These are phyloP conservation scores for Tanypteryx hageni DNA, from an alignment of 2,888 invertebrate species.

Conservation along the genomic window DNA sequence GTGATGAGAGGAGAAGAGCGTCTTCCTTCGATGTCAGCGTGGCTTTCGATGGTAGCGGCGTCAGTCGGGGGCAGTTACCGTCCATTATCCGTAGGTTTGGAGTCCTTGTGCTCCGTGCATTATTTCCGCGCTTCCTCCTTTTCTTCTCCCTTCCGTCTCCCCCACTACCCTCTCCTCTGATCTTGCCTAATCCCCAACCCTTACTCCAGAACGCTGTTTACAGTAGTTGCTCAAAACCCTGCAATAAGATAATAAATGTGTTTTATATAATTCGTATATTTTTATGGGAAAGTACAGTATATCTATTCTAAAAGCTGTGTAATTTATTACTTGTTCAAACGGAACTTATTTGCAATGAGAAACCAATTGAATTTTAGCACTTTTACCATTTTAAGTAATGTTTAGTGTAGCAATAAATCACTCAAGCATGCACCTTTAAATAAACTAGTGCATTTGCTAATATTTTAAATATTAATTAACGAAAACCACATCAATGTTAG, in stretches of 20 bases:
- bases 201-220: neutral
- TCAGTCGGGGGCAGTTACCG: neutral
- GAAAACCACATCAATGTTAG: too few relatives aligned
- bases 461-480: too few relatives aligned
- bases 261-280: neutral
- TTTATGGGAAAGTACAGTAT: neutral
- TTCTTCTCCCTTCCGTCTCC: neutral
- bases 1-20: too few relatives aligned
- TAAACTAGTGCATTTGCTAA: too few relatives aligned
- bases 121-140: neutral
- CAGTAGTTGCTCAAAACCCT: neutral
- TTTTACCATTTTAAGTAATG: too few relatives aligned
- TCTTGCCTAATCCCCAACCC: neutral
- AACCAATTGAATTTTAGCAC: too few relatives aligned
- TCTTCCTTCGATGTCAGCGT: neutral
- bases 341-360: too few relatives aligned
- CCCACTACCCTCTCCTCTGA: neutral
- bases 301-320: neutral
- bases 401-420: too few relatives aligned
- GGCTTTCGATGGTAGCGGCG: neutral
- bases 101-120: neutral
- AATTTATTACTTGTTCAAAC: neutral
- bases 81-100: neutral
- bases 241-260: constrained; percentile 15
- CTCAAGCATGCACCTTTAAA: too few relatives aligned